These are phyloP conservation scores for Eumacrocentrus americanus DNA, from an alignment of 2,888 invertebrate species.

Conservation along the genomic window DNA sequence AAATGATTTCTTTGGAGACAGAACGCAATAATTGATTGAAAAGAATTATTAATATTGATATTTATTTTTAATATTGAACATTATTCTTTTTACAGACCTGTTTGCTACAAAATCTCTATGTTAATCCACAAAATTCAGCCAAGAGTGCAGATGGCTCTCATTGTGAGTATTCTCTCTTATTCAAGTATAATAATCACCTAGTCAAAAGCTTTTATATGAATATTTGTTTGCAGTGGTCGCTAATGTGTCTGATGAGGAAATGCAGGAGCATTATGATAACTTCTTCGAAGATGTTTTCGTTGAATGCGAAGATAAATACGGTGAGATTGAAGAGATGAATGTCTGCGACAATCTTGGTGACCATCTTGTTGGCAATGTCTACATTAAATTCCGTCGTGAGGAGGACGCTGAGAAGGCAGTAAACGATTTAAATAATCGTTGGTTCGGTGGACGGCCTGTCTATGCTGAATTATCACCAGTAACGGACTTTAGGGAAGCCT, in stretches of 20 bases:
- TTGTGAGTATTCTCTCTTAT: constrained; percentile 67
- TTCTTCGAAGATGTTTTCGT: constrained; percentile 99
- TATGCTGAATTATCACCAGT: constrained; percentile 99
- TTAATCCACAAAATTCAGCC: constrained; percentile 98
- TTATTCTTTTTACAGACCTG: constrained; percentile 76
- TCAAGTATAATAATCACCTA: not conserved
- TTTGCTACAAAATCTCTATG: constrained; percentile 94
- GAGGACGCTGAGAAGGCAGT: constrained; percentile 99
- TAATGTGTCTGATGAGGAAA: constrained; percentile 95
- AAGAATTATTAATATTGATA: not conserved
- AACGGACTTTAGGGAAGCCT: constrained; percentile 98
- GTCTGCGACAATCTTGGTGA: constrained; percentile 99
- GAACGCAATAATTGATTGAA: not conserved
- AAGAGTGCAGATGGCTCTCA: constrained; percentile 97
- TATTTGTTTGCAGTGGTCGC: constrained; percentile 74
- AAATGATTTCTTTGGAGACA: too few relatives aligned
- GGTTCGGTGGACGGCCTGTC: constrained; percentile 98
- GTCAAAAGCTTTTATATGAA: constrained; percentile 16
- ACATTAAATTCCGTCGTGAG: constrained; percentile 97
- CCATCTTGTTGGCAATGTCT: constrained; percentile 98
- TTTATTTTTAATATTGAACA: not conserved
- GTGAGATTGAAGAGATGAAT: constrained; percentile 99
- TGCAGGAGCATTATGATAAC: constrained; percentile 99
- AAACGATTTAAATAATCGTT: constrained; percentile 95
- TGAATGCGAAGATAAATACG: constrained; percentile 98